phyloP scores from a whole-genome alignment of 2,113 vertebrate species.

The Echinops telfairi region DNA sequence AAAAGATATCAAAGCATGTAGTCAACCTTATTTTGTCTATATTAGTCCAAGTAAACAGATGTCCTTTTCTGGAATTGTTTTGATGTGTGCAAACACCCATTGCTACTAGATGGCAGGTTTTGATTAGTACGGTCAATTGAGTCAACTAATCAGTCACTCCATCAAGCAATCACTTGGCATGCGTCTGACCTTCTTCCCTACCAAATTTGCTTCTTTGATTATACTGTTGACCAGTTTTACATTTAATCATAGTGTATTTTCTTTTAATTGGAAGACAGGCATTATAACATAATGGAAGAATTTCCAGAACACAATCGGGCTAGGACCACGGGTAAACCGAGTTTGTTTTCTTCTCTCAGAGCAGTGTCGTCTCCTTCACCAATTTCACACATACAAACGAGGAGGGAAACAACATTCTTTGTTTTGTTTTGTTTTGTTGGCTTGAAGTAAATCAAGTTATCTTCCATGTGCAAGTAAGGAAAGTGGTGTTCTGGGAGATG shows the following conservation, averaged over 20 bases:
- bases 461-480: background rate
- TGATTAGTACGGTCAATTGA: constrained; percentile 22
- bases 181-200: background rate
- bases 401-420: background rate
- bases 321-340: background rate
- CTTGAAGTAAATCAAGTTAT: background rate
- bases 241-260: constrained; percentile 39
- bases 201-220: background rate
- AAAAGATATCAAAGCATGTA: constrained; percentile 61
- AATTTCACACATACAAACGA: background rate
- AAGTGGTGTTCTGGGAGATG: background rate
- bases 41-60: constrained; percentile 61
- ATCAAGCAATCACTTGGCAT: background rate
- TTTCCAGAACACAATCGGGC: background rate
- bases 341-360: background rate
- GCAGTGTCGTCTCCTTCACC: background rate
- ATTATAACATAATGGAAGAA: background rate
- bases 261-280: background rate
- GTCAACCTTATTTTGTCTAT: constrained; percentile 59
- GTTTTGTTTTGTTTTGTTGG: background rate
- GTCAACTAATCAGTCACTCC: constrained; percentile 5
- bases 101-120: constrained; percentile 43
- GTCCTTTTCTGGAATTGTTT: constrained; percentile 63
- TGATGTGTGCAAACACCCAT: background rate
- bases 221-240: constrained; percentile 22